Base-by-base conservation (phyloP, 2,113 vertebrate genomes). In the Tiliqua scincoides region DNA sequence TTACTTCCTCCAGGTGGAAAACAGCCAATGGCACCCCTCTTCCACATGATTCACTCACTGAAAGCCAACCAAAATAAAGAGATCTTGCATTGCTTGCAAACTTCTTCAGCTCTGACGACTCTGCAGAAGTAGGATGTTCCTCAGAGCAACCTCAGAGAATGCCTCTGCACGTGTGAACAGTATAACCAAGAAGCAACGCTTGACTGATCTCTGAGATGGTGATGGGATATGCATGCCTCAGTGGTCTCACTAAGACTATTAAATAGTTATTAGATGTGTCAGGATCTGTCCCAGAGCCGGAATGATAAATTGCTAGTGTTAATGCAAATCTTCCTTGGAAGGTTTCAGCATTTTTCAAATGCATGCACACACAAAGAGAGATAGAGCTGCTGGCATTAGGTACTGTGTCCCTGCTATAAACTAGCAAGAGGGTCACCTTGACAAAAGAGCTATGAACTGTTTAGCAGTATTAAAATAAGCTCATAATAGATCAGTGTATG, bases 391-490 rank as follows among this genome's bases (percentile, higher is more conserved):
- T 27, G 54, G 35, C 32, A 80, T 14, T 84, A 70, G 35, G 85
- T 89, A 85, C 1, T 11, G 40, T 11, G 68, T 76, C 0, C n/a
- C 74, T 90, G 8, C 35, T 71, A 37, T 52, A 80, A 80, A 40
- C 12, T 15, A 80, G n/a, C 15, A 77, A 25, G 2, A 18, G 84
- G 52, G 62, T 85, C 86, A 57, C 59, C n/a, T 87, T 68, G 91
- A 89, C 91, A 63, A 52, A 43, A 89, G 89, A 86, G 15, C 27
- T 83, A 32, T 67, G 68, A 79, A 57, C 61, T 70, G 86, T 74
- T 67, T 85, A 90, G 30, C 40, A 86, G 71, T 10, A 84, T 11
- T 73, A 84, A 79, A 79, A 11, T 87, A 87, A 91, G 85, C 23
- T 43, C 90, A 88, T 84, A 80, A 84, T 71, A 79, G 1, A 10